phyloP scores from a whole-genome alignment of 2,113 vertebrate species.

The Semnopithecus entellus region DNA sequence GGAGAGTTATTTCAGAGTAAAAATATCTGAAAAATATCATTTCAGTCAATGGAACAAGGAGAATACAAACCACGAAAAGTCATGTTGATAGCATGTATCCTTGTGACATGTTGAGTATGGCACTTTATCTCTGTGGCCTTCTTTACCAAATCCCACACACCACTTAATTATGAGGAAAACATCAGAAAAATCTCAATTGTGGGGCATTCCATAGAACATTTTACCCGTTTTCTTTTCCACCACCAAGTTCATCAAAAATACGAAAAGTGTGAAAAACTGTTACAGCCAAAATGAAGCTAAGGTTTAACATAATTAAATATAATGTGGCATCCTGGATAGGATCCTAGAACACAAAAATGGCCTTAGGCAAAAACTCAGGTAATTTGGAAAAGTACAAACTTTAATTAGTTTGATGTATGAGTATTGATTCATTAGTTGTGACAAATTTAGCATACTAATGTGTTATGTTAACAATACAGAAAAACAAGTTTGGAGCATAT shows the following conservation, averaged over 20 bases:
- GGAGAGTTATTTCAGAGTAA: not conserved
- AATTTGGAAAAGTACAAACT: not conserved
- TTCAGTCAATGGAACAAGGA: not conserved
- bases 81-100: not conserved
- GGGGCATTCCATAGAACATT: not conserved
- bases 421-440: not conserved
- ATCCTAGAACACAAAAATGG: not conserved
- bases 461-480: not conserved
- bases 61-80: not conserved
- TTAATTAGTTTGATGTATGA: not conserved
- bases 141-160: too few relatives aligned
- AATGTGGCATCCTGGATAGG: not conserved
- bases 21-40: not conserved
- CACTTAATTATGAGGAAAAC: not conserved
- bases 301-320: not conserved
- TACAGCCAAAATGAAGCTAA: not conserved
- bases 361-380: not conserved
- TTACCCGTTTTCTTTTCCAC: not conserved
- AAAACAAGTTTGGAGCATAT: not conserved
- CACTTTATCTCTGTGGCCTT: not conserved
- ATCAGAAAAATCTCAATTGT: not conserved
- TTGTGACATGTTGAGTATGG: not conserved
- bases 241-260: not conserved
- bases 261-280: not conserved
- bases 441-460: not conserved